A percentile compares a stretch with the other conserved stretches of the same genome.
These are phyloP conservation scores for Heliothis virescens DNA, from an alignment of 1,140 invertebrate species.

Conservation along the genomic window DNA sequence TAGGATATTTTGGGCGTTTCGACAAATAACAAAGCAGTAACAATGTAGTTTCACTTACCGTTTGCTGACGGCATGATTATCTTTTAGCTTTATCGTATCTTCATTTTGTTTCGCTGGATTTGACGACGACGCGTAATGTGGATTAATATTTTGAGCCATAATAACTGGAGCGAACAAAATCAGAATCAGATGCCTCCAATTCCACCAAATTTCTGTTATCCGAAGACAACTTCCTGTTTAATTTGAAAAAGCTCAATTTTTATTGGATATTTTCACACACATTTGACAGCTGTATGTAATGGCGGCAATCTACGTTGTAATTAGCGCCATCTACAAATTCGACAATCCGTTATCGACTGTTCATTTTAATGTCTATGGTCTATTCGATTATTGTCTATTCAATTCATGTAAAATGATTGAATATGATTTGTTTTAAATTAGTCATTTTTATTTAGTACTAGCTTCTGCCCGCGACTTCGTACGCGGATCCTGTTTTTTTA, in stretches of 20 bases:
- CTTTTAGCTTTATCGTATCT: slow-evolving; percentile 90
- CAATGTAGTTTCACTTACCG: slow-evolving; percentile 87
- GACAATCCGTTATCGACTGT: not conserved
- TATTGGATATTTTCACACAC: slow-evolving; percentile 75
- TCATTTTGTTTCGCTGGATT: slow-evolving; percentile 90
- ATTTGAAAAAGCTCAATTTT: slow-evolving; percentile 85
- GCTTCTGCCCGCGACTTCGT: no score
- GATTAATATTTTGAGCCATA: slow-evolving; percentile 95
- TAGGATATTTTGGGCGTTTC: not conserved
- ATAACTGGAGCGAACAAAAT: slow-evolving; percentile 73
- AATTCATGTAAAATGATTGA: no score
- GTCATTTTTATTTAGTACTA: no score
- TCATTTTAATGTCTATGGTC: slow-evolving; percentile 12
- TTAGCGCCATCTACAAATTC: slow-evolving; percentile 54
- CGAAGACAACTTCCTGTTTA: slow-evolving; percentile 78
- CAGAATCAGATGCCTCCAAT: slow-evolving; percentile 72
- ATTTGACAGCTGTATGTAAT: slow-evolving; percentile 82
- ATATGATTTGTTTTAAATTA: no score
- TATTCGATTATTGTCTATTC: not conserved
- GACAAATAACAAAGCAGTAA: not conserved
- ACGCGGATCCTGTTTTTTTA: no score
- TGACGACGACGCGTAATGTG: slow-evolving; percentile 89
- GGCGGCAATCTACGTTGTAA: slow-evolving; percentile 68
- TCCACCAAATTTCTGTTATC: slow-evolving; percentile 78
- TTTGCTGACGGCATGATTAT: slow-evolving; percentile 95